Evolutionary conservation across 2,888 invertebrate genomes (phyloP).

Genomic region (Napeogenes sylphis): DNA sequence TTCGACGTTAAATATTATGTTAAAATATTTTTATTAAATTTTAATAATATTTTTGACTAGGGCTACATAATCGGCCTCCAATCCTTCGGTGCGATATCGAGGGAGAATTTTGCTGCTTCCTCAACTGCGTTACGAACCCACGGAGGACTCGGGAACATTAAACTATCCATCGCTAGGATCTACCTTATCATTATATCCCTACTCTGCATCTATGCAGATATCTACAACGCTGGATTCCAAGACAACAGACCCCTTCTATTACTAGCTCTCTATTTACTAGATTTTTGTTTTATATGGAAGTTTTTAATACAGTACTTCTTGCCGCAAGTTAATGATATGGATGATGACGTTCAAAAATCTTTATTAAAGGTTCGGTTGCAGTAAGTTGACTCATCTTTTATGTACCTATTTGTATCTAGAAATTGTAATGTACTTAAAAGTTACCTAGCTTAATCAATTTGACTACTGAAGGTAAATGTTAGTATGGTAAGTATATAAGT

Average conservation of each 20-base stretch:
- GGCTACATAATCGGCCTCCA: conserved; percentile 45
- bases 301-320: conserved; percentile 45
- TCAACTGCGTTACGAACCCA: conserved; percentile 19
- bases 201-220: conserved; percentile 48
- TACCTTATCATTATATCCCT: conserved; percentile 51
- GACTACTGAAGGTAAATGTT: no score
- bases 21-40: no score
- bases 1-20: not conserved
- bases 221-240: conserved; percentile 61
- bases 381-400: conserved; percentile 37
- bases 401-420: not conserved
- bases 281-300: conserved; percentile 52
- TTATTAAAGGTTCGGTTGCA: conserved; percentile 37
- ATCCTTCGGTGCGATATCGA: conserved; percentile 18
- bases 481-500: no score
- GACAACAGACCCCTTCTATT: conserved; percentile 44
- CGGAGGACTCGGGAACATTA: conserved; percentile 37
- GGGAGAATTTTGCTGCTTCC: conserved; percentile 23
- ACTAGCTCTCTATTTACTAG: conserved; percentile 46
- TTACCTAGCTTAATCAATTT: no score
- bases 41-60: conserved; percentile 32
- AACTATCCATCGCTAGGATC: conserved; percentile 42
- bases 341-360: conserved; percentile 32
- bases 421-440: no score
- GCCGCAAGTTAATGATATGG: conserved; percentile 38